Conservation (phyloP, 2,113 vertebrate species). For the Zosterops japonicus region DNA sequence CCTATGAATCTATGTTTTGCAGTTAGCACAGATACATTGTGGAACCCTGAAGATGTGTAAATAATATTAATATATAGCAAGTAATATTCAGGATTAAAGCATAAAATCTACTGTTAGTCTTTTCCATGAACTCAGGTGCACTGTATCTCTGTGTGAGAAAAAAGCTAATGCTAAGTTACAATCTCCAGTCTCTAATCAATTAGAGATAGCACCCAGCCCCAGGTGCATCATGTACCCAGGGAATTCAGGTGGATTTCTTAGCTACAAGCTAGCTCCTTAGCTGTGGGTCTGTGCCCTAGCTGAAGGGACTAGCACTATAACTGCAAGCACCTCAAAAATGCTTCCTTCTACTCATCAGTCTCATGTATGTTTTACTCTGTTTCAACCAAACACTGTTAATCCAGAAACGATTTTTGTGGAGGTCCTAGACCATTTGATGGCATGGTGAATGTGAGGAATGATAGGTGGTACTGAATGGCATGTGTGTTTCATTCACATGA, state of each 20-base stretch:
- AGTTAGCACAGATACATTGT: background rate
- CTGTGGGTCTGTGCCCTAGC: background rate
- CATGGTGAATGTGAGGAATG: background rate
- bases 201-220: background rate
- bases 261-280: background rate
- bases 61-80: background rate
- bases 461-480: background rate
- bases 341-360: background rate
- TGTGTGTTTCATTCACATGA: rapidly evolving
- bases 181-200: background rate
- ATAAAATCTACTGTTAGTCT: background rate
- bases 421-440: background rate
- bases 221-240: background rate
- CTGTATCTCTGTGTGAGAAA: background rate
- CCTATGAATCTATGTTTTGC: background rate
- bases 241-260: background rate
- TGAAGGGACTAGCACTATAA: background rate
- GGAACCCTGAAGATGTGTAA: background rate
- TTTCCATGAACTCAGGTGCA: background rate
- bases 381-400: background rate
- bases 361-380: background rate
- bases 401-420: background rate
- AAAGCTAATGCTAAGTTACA: background rate
- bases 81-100: background rate
- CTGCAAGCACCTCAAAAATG: background rate